Evolutionary conservation across 2,113 vertebrate genomes (phyloP).

Genomic region (Ardeotis arabs): DNA sequence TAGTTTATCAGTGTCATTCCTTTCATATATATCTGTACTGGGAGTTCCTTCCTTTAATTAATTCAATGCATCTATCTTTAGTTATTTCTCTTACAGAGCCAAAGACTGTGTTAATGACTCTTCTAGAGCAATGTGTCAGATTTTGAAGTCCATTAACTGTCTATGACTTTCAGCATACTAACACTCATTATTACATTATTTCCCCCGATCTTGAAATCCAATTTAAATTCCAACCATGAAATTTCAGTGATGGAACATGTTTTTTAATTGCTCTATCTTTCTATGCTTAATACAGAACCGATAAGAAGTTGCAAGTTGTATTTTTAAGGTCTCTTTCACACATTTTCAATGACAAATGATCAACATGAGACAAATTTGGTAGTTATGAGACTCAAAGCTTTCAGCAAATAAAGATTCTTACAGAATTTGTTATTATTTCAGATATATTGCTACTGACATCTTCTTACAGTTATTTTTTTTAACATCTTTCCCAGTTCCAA

Average conservation of each 20-base stretch:
- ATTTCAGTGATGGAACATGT: background rate
- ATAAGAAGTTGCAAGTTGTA: background rate
- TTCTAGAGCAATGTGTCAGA: constrained; percentile 44
- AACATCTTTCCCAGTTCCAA: background rate
- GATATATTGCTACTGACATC: background rate
- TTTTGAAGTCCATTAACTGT: constrained; percentile 66
- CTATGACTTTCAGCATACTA: constrained; percentile 50
- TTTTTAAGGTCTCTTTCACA: constrained; percentile 25
- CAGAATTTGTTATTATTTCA: background rate
- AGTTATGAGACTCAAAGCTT: background rate
- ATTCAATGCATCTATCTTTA: constrained; percentile 31
- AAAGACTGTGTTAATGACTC: constrained; percentile 48
- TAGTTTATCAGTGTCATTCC: background rate
- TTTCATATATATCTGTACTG: background rate
- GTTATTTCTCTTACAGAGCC: background rate
- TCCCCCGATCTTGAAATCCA: constrained; percentile 50
- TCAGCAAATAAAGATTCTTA: background rate
- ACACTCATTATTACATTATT: constrained; percentile 56
- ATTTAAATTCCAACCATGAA: constrained; percentile 61
- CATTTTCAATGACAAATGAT: constrained; percentile 28
- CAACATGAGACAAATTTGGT: background rate
- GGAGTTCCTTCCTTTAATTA: constrained; percentile 43
- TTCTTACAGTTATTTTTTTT: background rate
- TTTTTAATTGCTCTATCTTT: constrained; percentile 38
- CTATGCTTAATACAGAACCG: background rate